Percentiles rank a stretch among this genome's conserved stretches.
phyloP scores from a whole-genome alignment of 2,113 vertebrate genomes.

The Dromiciops gliroides region DNA sequence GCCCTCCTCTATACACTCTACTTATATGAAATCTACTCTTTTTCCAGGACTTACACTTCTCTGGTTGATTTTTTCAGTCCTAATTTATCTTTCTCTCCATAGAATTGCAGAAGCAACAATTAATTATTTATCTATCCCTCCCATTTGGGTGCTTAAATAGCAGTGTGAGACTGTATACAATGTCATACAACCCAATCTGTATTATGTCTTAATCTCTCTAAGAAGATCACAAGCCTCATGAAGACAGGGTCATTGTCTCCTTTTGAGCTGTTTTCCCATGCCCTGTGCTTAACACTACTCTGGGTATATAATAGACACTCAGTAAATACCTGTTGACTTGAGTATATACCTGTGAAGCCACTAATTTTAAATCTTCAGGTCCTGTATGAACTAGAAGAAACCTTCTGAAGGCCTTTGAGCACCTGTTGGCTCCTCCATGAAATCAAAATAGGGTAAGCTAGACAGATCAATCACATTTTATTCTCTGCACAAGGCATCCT shows the following conservation, averaged over 20 bases:
- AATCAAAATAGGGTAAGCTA: neutral
- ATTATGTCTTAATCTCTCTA: neutral
- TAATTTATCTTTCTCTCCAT: neutral
- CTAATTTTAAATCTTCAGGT: neutral
- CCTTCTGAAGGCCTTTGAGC: neutral
- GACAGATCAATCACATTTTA: neutral
- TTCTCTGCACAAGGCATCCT: neutral
- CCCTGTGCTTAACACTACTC: neutral
- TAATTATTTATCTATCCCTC: neutral
- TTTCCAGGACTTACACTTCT: neutral
- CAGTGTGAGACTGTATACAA: neutral
- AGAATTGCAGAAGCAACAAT: neutral
- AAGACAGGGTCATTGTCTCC: neutral
- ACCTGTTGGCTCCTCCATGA: neutral
- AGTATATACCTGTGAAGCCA: neutral
- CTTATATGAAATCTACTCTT: neutral
- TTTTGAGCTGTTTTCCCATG: neutral
- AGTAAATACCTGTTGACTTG: neutral
- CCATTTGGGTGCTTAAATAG: neutral
- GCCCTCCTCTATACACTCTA: neutral
- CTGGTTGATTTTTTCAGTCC: neutral
- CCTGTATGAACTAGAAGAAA: neutral
- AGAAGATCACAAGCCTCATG: neutral
- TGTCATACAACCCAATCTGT: neutral
- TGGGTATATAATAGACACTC: neutral